These are phyloP conservation scores for Lysandra bellargus DNA, from an alignment of 2,888 invertebrate genomes.

Conservation along the genomic window DNA sequence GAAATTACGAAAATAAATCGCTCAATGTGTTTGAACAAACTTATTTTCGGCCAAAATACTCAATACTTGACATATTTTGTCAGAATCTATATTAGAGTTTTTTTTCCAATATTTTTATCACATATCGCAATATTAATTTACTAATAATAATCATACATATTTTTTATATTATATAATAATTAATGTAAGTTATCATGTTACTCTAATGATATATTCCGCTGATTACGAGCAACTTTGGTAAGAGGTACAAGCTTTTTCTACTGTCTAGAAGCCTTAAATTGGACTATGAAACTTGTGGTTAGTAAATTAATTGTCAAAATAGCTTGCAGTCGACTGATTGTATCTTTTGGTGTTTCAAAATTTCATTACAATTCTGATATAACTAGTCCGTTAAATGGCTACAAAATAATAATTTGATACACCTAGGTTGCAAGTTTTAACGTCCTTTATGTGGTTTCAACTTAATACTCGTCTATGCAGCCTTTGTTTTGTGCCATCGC, in stretches of 20 bases:
- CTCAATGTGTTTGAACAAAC: not conserved
- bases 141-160: conserved; percentile 23
- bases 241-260: not conserved
- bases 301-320: not conserved
- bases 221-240: conserved; percentile 12
- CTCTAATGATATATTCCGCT: not conserved
- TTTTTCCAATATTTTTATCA: conserved; percentile 29
- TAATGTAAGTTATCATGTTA: conserved; percentile 8
- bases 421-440: not conserved
- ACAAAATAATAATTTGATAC: not conserved
- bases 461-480: conserved; percentile 21
- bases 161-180: conserved; percentile 17
- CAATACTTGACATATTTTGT: conserved; percentile 24
- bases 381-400: not conserved
- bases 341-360: not conserved
- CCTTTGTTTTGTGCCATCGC: conserved; percentile 26
- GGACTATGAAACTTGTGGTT: not conserved
- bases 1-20: not conserved
- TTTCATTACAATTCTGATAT: not conserved
- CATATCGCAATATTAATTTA: conserved; percentile 34
- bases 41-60: conserved; percentile 29
- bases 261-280: not conserved
- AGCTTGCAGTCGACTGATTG: not conserved
- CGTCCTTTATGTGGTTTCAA: not conserved
- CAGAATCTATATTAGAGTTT: conserved; percentile 26